A percentile compares a stretch with the other conserved stretches of the same genome.
Conservation (phyloP, 2,113 vertebrate species). For the Paraplagusia blochii region DNA sequence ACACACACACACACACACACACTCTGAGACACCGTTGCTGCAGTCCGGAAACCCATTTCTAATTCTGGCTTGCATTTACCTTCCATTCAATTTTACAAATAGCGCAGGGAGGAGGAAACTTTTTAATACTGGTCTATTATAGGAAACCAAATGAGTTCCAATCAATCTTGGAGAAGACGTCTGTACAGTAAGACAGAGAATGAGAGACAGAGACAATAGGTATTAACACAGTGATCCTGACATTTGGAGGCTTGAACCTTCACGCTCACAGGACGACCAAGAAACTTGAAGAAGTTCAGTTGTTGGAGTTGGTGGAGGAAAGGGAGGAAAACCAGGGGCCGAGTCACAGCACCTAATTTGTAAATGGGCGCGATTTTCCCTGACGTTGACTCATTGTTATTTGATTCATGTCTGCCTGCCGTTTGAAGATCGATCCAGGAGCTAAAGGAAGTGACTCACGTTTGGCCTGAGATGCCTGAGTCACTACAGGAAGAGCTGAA, state of each 20-base stretch:
- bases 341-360: conserved; percentile 49
- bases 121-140: conserved; percentile 61
- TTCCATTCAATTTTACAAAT: conserved; percentile 62
- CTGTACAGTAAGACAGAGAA: conserved; percentile 17
- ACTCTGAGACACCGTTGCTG: background rate
- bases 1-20: conserved; percentile 11
- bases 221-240: background rate
- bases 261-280: conserved; percentile 8
- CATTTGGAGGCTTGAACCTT: conserved; percentile 24
- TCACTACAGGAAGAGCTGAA: conserved; percentile 49
- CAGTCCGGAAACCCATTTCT: conserved; percentile 41
- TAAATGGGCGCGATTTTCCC: conserved; percentile 63
- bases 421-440: conserved; percentile 67
- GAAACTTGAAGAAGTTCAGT: conserved; percentile 16
- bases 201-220: conserved; percentile 5
- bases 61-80: conserved; percentile 48
- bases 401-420: conserved; percentile 65
- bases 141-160: conserved; percentile 45
- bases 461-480: conserved; percentile 53
- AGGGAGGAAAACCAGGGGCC: conserved; percentile 5
- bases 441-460: conserved; percentile 59
- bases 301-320: conserved; percentile 13
- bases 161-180: conserved; percentile 54
- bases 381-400: conserved; percentile 66
- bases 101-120: conserved; percentile 40